These are phyloP conservation scores for Rhombomys opimus DNA, from an alignment of 2,113 vertebrate species.

Conservation along the genomic window DNA sequence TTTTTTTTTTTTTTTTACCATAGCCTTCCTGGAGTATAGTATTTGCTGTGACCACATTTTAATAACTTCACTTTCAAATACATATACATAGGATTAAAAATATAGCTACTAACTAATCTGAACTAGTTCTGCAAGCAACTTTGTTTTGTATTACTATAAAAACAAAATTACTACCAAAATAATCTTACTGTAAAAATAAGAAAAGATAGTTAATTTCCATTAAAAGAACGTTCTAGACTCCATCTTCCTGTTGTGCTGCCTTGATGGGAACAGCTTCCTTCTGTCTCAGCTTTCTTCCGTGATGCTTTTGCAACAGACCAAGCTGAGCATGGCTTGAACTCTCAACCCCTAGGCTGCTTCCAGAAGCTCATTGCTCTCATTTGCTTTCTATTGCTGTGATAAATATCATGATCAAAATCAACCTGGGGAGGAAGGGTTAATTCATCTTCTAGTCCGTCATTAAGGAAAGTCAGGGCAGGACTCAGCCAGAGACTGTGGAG, in stretches of 20 bases:
- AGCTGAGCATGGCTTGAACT: not conserved
- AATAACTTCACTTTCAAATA: conserved; percentile 90
- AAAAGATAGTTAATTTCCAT: not conserved
- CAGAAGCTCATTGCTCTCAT: not conserved
- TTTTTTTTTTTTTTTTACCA: conserved; percentile 84
- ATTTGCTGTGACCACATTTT: conserved; percentile 90
- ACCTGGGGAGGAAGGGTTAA: not conserved
- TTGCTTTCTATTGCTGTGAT: not conserved
- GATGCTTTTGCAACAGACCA: not conserved
- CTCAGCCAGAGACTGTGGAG: not conserved
- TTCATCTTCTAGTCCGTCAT: not conserved
- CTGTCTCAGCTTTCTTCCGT: not conserved
- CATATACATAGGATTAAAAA: conserved; percentile 85
- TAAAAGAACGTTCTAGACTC: not conserved
- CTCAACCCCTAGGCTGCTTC: not conserved
- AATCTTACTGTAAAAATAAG: not conserved
- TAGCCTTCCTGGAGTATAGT: conserved; percentile 93
- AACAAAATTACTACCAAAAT: not conserved
- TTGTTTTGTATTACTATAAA: conserved; percentile 84
- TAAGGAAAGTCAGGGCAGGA: not conserved
- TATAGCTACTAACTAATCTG: conserved; percentile 83
- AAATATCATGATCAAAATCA: not conserved
- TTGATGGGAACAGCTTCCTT: not conserved
- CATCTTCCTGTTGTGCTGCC: not conserved
- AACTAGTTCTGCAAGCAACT: conserved; percentile 84